These are phyloP conservation scores for Diadumene lineata DNA, from an alignment of 92 coral and sea anemone species.

Conservation along the genomic window DNA sequence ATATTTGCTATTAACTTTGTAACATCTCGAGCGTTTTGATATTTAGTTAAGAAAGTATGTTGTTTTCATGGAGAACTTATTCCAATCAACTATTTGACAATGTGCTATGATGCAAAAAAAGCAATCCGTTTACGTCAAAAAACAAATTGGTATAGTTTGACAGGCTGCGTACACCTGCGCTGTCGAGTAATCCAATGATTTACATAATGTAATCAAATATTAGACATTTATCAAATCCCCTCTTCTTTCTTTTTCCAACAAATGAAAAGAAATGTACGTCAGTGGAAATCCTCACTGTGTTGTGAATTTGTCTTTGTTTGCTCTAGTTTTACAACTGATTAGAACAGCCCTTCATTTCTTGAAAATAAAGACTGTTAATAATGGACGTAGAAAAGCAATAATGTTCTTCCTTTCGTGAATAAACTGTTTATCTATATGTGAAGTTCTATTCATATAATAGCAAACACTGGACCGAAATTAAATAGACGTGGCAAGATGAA, in stretches of 20 bases:
- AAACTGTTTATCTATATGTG: neutral
- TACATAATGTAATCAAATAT: constrained; percentile 1
- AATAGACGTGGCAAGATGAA: neutral
- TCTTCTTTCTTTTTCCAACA: neutral
- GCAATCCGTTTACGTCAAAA: neutral
- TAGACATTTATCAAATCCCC: neutral
- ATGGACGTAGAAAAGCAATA: neutral
- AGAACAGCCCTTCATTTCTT: neutral
- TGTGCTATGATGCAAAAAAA: neutral
- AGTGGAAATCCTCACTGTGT: too few relatives aligned
- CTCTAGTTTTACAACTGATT: too few relatives aligned
- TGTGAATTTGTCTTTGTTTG: neutral
- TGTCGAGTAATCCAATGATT: neutral
- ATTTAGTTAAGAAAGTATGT: too few relatives aligned
- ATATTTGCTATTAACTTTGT: too few relatives aligned
- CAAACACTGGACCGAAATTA: neutral
- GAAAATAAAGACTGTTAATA: neutral
- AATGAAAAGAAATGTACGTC: neutral
- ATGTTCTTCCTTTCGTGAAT: neutral
- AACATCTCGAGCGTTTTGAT: too few relatives aligned
- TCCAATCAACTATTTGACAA: neutral
- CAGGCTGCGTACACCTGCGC: neutral
- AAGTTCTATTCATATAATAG: neutral
- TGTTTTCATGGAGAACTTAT: neutral
- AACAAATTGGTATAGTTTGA: neutral